phyloP scores from a whole-genome alignment of 1,140 invertebrate species.

The Panagrolaimus sp. region DNA sequence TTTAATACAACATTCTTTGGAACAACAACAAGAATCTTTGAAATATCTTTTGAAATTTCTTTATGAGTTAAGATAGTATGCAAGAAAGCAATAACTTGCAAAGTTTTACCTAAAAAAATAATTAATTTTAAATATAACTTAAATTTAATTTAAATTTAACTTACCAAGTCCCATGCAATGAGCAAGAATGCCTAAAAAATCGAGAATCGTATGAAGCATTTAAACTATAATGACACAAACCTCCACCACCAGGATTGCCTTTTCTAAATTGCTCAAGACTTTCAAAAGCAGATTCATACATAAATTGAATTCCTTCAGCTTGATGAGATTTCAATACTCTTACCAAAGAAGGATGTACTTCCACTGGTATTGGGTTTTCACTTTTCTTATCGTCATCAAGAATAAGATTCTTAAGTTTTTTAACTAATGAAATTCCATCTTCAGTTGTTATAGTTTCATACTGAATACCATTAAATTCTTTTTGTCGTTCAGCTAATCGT shows the following conservation, averaged over 20 bases:
- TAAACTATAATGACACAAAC: too few species aligned
- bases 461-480: slow-evolving; percentile 63
- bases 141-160: too few species aligned
- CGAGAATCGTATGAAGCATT: too few species aligned
- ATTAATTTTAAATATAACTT: too few species aligned
- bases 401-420: slow-evolving; percentile 64
- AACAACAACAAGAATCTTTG: slow-evolving; percentile 78
- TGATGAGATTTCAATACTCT: slow-evolving; percentile 88
- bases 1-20: slow-evolving; percentile 90
- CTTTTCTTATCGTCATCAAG: slow-evolving; percentile 61
- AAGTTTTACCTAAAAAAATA: slow-evolving; percentile 67
- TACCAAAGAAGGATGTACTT: slow-evolving; percentile 74
- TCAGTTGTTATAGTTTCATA: slow-evolving; percentile 34
- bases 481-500: slow-evolving; percentile 77
- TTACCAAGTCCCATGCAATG: slow-evolving; percentile 80
- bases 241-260: slow-evolving; percentile 69
- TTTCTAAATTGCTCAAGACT: slow-evolving; percentile 68
- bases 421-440: not conserved
- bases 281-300: slow-evolving; percentile 92
- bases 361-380: slow-evolving; percentile 63
- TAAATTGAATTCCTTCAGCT: slow-evolving; percentile 76
- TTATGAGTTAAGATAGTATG: slow-evolving; percentile 75
- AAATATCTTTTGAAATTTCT: slow-evolving; percentile 66
- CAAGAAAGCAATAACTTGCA: slow-evolving; percentile 74
- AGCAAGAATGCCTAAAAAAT: slow-evolving; percentile 82